phyloP scores from a whole-genome alignment of 2,888 invertebrate species.

The Athalia circularis region DNA sequence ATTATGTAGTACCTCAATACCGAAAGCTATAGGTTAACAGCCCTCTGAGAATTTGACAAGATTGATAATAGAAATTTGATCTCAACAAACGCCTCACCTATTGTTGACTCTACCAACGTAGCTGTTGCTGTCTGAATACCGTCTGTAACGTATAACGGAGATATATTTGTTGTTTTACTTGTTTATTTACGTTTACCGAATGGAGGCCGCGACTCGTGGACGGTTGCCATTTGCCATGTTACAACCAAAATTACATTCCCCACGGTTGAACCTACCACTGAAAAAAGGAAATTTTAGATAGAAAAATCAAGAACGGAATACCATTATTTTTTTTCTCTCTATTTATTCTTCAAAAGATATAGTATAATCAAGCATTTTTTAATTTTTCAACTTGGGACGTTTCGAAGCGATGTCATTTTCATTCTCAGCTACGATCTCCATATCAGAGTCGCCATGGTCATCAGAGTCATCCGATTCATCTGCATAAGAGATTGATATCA shows the following conservation, averaged over 20 bases:
- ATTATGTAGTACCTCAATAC: too few species aligned
- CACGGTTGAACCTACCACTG: too few species aligned
- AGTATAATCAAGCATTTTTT: not conserved
- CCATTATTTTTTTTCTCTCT: not conserved
- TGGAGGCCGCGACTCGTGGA: slow-evolving; percentile 25
- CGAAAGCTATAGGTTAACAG: too few species aligned
- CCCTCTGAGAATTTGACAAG: too few species aligned
- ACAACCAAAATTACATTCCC: not conserved
- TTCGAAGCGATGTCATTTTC: slow-evolving; percentile 42
- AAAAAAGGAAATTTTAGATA: not conserved
- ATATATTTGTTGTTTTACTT: slow-evolving; percentile 3
- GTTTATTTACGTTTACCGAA: slow-evolving; percentile 36
- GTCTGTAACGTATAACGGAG: not conserved
- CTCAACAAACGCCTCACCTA: not conserved
- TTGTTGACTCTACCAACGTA: slow-evolving; percentile 6
- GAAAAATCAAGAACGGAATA: not conserved
- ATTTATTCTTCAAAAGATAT: not conserved
- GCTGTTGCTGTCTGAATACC: not conserved
- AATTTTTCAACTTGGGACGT: slow-evolving; percentile 31
- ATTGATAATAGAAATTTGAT: not conserved
- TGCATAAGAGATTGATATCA: slow-evolving; percentile 51
- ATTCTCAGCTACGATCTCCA: slow-evolving; percentile 43
- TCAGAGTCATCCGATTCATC: slow-evolving; percentile 55
- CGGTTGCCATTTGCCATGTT: slow-evolving; percentile 38
- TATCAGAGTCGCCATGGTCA: slow-evolving; percentile 50